Base-by-base conservation (phyloP, 2,797 vertebrate species). In the Myiothlypis chrysogaster region DNA sequence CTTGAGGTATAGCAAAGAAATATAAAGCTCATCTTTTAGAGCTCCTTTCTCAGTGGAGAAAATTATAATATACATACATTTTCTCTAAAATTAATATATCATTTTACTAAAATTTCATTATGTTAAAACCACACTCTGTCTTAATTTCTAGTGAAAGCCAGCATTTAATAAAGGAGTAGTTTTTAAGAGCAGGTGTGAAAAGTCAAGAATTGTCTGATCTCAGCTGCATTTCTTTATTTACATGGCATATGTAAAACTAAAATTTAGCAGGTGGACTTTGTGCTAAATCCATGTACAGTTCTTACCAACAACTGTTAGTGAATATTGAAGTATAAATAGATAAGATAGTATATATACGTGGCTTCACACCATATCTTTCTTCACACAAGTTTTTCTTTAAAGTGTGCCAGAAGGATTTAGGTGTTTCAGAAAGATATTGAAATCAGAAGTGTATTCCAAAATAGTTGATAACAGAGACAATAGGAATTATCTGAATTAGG, bases 21-120 rank as follows among this genome's bases (percentile, higher is more conserved):
- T 73, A 44, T 39, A 84, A 86, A 92, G 14, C 61, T 96, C 49
- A 77, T 93, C 75, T 86, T 93, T 83, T 89, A 53, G 16, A 95
- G 87, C 70, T 79, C 22, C 60, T 56, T 92, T 95, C 92, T 88
- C 69, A 35, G 50, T 90, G 61, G 19, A 32, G 25, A 88, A 93
- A 86, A 68, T 57, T 6, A 52, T 77, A 79, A n/a, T 76, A 53
- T 73, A 37, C 27, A 50, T 68, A 37, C 20, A 47, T 73, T 78
- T 91, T 35, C n/a, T 77, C 14, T 73, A 79, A 80, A 84, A 87
- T 85, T 39, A n/a, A 16, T 68, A 63, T 41, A 39, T 27, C 39
- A 19, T 95, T 96, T 90, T 79, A 61, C 49, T 88, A 64, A 81
- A 59, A 84, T 52, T 56, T 65, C 14, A 27, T 23, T 64, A 15